Evolutionary conservation across 2,888 invertebrate species (phyloP).

Genomic region (Apotomis betuletana): DNA sequence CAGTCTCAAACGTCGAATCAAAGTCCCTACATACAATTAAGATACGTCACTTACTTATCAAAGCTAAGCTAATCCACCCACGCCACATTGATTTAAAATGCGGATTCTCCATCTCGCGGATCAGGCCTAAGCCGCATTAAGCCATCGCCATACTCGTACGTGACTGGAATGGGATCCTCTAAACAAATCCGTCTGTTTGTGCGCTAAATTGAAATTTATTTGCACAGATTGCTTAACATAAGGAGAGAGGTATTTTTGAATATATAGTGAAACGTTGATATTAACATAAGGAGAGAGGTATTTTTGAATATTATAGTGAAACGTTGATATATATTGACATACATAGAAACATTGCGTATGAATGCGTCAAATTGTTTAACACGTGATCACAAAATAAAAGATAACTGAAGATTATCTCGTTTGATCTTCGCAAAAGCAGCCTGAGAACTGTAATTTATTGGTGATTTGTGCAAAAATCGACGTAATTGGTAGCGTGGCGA

Average conservation of each 20-base stretch:
- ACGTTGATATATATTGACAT: neutral
- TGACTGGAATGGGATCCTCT: slow-evolving; percentile 56
- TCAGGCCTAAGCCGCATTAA: slow-evolving; percentile 51
- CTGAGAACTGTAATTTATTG: no score
- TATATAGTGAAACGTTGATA: neutral
- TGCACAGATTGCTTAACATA: slow-evolving; percentile 39
- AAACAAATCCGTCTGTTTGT: slow-evolving; percentile 60
- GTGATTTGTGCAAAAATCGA: no score
- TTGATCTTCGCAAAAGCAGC: no score
- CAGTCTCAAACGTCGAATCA: neutral
- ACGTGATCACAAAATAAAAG: no score
- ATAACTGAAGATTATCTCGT: no score
- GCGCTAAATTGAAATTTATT: slow-evolving; percentile 68
- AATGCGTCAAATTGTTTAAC: no score
- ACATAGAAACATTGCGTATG: no score
- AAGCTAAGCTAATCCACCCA: slow-evolving; percentile 10
- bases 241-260: slow-evolving; percentile 8
- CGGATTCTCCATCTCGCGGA: slow-evolving; percentile 35
- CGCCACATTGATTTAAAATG: slow-evolving; percentile 38
- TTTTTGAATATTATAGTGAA: slow-evolving; percentile 1
- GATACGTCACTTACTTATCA: slow-evolving; percentile 3
- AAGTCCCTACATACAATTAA: neutral
- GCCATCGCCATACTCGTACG: slow-evolving; percentile 51
- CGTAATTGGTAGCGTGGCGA: no score
- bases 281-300: neutral